A percentile compares a stretch with the other conserved stretches of the same genome.
Evolutionary conservation across 2,113 vertebrate genomes (phyloP).

Genomic region (Elephantulus edwardii): DNA sequence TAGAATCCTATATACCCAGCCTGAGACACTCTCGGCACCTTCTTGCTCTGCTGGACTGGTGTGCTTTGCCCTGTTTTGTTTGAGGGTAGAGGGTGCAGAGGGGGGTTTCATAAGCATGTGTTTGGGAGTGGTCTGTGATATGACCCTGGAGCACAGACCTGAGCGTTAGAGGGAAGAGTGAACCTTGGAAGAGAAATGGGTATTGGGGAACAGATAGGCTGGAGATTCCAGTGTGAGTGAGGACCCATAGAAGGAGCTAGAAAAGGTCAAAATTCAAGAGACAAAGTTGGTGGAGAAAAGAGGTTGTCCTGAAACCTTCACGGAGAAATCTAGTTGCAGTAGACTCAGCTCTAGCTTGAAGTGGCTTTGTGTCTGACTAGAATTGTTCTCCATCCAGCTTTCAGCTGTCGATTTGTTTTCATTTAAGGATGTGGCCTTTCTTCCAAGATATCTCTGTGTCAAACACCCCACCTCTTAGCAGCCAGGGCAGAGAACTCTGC

Average conservation of each 20-base stretch:
- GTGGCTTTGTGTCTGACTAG: no score
- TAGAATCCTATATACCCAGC: neutral
- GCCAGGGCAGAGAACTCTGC: no score
- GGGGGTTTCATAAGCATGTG: neutral
- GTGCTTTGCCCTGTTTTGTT: no score
- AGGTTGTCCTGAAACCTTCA: neutral
- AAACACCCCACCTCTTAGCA: no score
- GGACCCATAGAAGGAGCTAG: neutral
- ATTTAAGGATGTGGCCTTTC: no score
- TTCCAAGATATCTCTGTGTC: no score
- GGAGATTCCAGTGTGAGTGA: neutral
- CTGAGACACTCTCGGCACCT: neutral
- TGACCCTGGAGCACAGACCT: neutral
- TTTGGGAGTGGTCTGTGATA: neutral
- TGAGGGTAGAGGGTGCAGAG: accelerated
- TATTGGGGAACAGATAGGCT: neutral
- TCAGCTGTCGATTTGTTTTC: no score
- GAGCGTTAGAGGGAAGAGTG: neutral
- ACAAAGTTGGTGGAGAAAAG: neutral
- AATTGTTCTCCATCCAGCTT: no score
- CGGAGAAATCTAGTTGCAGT: neutral
- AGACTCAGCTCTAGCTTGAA: neutral
- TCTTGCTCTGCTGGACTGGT: neutral
- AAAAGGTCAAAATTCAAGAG: neutral
- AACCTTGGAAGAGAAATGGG: neutral